phyloP scores from a whole-genome alignment of 2,113 vertebrate genomes.

The Sciurus niger region DNA sequence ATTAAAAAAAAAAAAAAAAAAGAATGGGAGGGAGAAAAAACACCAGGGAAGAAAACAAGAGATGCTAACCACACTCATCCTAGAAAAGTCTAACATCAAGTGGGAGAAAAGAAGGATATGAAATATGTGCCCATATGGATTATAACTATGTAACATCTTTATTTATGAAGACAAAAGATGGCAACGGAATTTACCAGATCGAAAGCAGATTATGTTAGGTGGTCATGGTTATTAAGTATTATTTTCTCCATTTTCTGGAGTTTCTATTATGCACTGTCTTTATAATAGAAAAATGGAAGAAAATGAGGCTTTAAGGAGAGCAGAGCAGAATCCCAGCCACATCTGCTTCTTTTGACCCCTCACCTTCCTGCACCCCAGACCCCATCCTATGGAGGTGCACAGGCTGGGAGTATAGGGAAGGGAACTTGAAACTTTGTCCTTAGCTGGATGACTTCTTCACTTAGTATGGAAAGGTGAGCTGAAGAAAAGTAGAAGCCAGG shows the following conservation, averaged over 20 bases:
- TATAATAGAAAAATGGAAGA: background rate
- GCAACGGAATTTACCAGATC: background rate
- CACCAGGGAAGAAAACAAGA: background rate
- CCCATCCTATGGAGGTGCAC: background rate
- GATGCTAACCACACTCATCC: background rate
- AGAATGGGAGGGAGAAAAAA: background rate
- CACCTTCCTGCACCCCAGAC: accelerated
- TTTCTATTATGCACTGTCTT: background rate
- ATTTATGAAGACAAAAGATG: background rate
- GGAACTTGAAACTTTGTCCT: background rate
- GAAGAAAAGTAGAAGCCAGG: background rate
- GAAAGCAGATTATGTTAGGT: background rate
- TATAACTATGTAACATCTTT: background rate
- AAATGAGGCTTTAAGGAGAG: too few relatives aligned
- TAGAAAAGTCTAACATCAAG: background rate
- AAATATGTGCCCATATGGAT: accelerated
- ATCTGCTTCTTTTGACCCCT: background rate
- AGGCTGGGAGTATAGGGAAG: background rate
- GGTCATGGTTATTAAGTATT: background rate
- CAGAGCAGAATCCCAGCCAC: too few relatives aligned
- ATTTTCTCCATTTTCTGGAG: background rate
- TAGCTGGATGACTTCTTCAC: accelerated
- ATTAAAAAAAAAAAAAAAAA: background rate
- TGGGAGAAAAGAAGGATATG: accelerated
- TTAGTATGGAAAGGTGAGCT: background rate